Conservation (phyloP, 2,797 vertebrate genomes). For the Amblyopsis hoosieri region DNA sequence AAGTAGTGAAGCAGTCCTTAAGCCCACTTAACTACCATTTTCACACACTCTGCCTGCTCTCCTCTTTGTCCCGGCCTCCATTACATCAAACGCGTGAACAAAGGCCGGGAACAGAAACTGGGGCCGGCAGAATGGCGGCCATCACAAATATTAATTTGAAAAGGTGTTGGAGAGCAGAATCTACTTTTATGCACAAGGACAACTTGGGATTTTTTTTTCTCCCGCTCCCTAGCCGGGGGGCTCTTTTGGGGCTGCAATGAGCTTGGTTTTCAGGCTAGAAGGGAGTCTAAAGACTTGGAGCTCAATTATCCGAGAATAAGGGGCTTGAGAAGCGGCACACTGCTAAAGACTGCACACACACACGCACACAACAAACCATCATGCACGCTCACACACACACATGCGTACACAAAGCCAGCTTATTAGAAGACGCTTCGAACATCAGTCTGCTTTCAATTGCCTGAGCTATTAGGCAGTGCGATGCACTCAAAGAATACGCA, state of each 20-base stretch:
- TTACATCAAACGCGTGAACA: constrained; percentile 99
- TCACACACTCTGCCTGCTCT: constrained; percentile 99
- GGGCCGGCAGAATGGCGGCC: constrained; percentile 97
- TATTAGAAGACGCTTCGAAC: constrained; percentile 52
- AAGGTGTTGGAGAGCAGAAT: constrained; percentile 99
- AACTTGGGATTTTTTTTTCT: constrained; percentile 95
- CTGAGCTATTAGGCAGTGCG: constrained; percentile 56
- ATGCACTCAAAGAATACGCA: constrained; percentile 15
- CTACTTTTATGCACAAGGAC: constrained; percentile 99
- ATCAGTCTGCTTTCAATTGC: constrained; percentile 59
- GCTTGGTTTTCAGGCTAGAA: constrained; percentile 99
- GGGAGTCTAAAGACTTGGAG: constrained; percentile 96
- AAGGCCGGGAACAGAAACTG: constrained; percentile 99
- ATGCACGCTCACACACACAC: background rate
- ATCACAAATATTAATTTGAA: constrained; percentile 99
- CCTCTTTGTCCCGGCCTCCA: constrained; percentile 99
- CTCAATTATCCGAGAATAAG: constrained; percentile 98
- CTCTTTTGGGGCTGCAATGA: constrained; percentile 98
- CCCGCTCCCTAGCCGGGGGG: constrained; percentile 55
- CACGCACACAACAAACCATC: constrained; percentile 24
- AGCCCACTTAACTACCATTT: constrained; percentile 99
- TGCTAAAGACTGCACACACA: constrained; percentile 89
- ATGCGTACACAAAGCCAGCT: constrained; percentile 46
- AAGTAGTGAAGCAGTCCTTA: constrained; percentile 99
- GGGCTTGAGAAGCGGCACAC: constrained; percentile 93